Percentiles rank a stretch among this genome's conserved stretches.
Conservation (phyloP, 2,797 vertebrate genomes). For the Parauchenoglanis punctatus region DNA sequence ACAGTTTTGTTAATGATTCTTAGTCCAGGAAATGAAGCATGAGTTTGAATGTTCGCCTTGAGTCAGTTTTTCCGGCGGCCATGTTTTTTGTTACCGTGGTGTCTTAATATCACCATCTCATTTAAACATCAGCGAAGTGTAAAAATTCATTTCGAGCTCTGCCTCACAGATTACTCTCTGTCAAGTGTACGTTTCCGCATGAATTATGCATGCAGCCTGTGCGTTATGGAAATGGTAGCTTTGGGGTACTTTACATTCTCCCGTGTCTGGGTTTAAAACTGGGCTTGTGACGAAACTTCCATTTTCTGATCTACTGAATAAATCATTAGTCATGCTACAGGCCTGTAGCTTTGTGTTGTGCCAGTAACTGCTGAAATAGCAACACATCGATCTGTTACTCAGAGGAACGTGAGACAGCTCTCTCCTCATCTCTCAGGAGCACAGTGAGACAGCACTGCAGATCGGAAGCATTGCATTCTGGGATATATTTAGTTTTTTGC, state of each 20-base stretch:
- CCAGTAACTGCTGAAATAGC: constrained; percentile 17
- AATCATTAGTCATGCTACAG: constrained; percentile 8
- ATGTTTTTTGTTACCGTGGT: not conserved
- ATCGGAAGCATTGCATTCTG: not conserved
- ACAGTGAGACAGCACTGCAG: not conserved
- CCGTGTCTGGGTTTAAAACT: not conserved
- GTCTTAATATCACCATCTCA: not conserved
- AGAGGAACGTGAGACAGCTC: not conserved
- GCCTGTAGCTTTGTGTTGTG: not conserved
- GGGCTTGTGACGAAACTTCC: not conserved
- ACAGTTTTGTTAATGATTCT: not conserved
- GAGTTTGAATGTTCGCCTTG: not conserved
- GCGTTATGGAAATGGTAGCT: not conserved
- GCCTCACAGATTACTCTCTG: not conserved
- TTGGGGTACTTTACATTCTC: not conserved
- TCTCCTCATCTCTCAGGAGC: not conserved
- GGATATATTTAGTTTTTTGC: not conserved
- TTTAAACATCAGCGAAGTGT: not conserved
- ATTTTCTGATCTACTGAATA: constrained; percentile 15
- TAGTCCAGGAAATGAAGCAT: not conserved
- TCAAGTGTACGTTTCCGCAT: not conserved
- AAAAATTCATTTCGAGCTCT: not conserved
- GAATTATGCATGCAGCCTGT: not conserved
- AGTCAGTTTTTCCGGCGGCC: not conserved
- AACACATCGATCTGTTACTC: constrained; percentile 5